Evolutionary conservation across 2,113 vertebrate species (phyloP), one percentile per base, ranked within the genome.

Genomic region (Pelodiscus sinensis): DNA sequence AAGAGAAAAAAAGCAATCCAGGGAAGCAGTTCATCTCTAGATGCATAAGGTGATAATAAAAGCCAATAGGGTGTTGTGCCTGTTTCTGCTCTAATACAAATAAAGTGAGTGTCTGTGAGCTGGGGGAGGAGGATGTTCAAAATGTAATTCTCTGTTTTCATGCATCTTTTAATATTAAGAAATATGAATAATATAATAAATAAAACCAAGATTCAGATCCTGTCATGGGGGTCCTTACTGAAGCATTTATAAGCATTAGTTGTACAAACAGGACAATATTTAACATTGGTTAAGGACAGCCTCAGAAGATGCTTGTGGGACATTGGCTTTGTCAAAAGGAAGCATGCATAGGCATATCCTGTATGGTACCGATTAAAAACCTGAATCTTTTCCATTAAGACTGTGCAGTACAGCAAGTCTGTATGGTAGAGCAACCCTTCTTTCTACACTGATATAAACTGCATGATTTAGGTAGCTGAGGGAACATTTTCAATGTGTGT

Each of bases 181-280:
- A 95, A 92, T 75, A 88, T 89, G 91, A 92, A 71, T 68, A 82
- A 29, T 12, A 25, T 68, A 54, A 57, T 89, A 93, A 90, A 95
- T 71, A 54, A 90, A 95, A 78, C 3, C 0, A 8, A 73, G 75
- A 55, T 27, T 4, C 3, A 84, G 81, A 77, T 82, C 29, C 80
- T 89, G 52, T 85, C 55, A 6, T 5, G 60, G 55, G 86, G n/a
- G 2, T 71, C 77, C 31, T 13, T 50, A 2, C 0, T 1, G 81
- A 56, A 78, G 71, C 79, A 94, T 89, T 85, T 73, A 77, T 80
- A 79, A 71, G 29, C 68, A 80, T 87, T 8, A 78, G 57, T 8
- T 50, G 51, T 54, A 62, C 77, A 81, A 93, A 75, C 25, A 62
- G 85, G 85, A 65, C 18, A 51, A 0, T 51, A 31, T 77, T 88